phyloP scores from a whole-genome alignment of 2,797 vertebrate species.

The Otolemur crassicaudatus region DNA sequence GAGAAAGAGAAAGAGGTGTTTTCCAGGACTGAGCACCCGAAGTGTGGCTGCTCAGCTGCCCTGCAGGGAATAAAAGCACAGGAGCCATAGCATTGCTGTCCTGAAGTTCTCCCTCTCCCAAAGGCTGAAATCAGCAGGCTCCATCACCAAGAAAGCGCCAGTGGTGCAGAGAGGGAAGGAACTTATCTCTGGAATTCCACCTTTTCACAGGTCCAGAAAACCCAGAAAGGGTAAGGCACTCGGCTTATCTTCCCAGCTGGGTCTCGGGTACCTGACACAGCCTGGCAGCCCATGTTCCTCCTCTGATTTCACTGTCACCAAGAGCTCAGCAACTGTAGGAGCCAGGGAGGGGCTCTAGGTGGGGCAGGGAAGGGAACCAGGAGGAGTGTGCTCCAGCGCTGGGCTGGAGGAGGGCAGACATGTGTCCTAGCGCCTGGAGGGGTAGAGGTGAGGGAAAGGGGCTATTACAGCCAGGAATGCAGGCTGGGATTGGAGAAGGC shows the following conservation, averaged over 20 bases:
- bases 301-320: conserved; percentile 58
- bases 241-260: conserved; percentile 42
- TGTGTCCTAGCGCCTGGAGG: background rate
- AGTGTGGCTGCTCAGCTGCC: background rate
- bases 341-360: background rate
- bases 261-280: conserved; percentile 44
- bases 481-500: background rate
- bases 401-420: background rate
- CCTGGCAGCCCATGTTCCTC: conserved; percentile 54
- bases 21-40: background rate
- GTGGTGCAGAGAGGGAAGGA: background rate
- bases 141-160: background rate
- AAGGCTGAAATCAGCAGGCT: conserved; percentile 25
- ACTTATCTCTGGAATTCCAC: conserved; percentile 70
- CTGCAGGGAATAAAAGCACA: accelerated
- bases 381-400: background rate
- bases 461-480: background rate
- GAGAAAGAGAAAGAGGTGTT: background rate
- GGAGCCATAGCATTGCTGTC: background rate
- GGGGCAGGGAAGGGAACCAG: background rate
- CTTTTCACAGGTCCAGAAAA: conserved; percentile 41
- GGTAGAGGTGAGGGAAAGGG: background rate
- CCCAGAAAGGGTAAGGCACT: background rate
- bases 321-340: conserved; percentile 14
- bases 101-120: background rate